Evolutionary conservation across 2,888 invertebrate genomes (phyloP).

Genomic region (Coenonympha arcania): DNA sequence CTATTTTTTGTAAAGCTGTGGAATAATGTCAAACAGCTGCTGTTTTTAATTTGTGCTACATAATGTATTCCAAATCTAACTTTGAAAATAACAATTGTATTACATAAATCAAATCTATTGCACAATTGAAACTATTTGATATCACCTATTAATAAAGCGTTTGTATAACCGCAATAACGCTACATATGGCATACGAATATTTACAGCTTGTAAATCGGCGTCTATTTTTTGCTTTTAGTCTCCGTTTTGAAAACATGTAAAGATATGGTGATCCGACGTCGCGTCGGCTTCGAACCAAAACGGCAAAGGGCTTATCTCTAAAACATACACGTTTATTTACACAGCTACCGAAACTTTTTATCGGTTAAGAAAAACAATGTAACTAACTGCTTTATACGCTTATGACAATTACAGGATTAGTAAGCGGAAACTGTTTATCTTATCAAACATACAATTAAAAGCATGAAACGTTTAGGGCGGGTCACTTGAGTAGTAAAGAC

Average conservation of each 20-base stretch:
- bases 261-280: conserved; percentile 24
- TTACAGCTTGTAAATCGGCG: neutral
- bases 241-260: conserved; percentile 9
- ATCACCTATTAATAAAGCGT: too few species aligned
- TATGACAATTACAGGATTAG: neutral
- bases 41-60: too few species aligned
- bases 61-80: too few species aligned
- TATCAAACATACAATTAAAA: neutral
- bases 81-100: too few species aligned
- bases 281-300: conserved; percentile 15
- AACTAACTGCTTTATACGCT: neutral
- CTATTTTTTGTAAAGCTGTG: too few species aligned
- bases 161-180: too few species aligned
- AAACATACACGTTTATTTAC: conserved; percentile 20
- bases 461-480: neutral
- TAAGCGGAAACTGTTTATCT: neutral
- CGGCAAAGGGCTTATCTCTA: conserved; percentile 15
- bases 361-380: conserved; percentile 6
- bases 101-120: too few species aligned
- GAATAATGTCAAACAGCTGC: too few species aligned
- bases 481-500: too few species aligned
- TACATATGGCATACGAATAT: too few species aligned
- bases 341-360: conserved; percentile 6
- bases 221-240: neutral
- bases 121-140: too few species aligned